Evolutionary conservation across 2,113 vertebrate species (phyloP).

Genomic region (Fulmarus glacialis): DNA sequence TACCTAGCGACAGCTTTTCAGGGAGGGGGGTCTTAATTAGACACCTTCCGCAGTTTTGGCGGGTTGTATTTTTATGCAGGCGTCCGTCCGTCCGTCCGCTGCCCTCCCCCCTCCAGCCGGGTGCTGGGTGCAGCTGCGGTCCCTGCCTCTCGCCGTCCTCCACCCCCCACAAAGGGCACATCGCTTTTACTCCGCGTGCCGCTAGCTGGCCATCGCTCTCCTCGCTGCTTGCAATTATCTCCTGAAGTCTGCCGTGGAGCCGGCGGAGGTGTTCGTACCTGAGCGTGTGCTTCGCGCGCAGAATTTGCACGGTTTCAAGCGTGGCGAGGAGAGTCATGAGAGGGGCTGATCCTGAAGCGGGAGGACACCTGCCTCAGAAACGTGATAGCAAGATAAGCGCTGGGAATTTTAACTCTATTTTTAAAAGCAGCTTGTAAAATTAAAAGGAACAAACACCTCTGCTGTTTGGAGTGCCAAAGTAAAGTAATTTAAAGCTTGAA

Average conservation of each 20-base stretch:
- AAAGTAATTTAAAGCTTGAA: not conserved
- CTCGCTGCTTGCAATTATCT: not conserved
- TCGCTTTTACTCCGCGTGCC: not conserved
- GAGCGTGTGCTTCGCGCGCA: rapidly evolving
- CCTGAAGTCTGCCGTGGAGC: not conserved
- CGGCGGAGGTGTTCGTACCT: not conserved
- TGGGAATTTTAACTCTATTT: not conserved
- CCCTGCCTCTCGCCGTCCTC: not conserved
- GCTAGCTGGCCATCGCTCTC: not conserved
- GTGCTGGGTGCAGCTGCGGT: constrained; percentile 7
- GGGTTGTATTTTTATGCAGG: constrained; percentile 29
- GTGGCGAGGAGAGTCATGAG: not conserved
- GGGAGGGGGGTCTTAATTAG: constrained; percentile 71
- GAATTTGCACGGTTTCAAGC: not conserved
- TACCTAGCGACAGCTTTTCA: constrained; percentile 79
- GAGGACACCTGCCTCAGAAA: not conserved
- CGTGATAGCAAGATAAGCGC: rapidly evolving
- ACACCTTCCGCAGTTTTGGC: constrained; percentile 63
- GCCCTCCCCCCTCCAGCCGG: not conserved
- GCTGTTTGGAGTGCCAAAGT: not conserved
- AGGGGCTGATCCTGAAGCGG: not conserved
- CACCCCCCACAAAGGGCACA: constrained; percentile 38
- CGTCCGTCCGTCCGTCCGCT: not conserved
- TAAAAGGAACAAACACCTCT: not conserved
- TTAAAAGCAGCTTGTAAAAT: not conserved